These are phyloP conservation scores for Collichthys lucidus DNA, from an alignment of 2,113 vertebrate genomes.

Conservation along the genomic window DNA sequence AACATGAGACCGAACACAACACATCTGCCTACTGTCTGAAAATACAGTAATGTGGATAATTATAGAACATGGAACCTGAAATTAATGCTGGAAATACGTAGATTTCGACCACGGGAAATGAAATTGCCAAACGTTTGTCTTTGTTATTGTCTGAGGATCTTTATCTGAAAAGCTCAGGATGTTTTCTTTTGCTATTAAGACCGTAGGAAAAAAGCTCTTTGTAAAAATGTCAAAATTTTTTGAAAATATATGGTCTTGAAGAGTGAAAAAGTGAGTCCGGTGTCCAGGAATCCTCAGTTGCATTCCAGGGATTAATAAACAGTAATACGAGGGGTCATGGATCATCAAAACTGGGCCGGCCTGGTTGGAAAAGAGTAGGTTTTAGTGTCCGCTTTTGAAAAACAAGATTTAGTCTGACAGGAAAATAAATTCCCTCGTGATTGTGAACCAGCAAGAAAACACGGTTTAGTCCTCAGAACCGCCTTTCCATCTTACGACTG, in stretches of 20 bases:
- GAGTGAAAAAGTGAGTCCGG: not conserved
- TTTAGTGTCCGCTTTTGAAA: not conserved
- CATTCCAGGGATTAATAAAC: constrained; percentile 22
- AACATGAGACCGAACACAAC: not conserved
- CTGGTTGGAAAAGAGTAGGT: not conserved
- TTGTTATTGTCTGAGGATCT: not conserved
- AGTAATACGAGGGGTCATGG: constrained; percentile 27
- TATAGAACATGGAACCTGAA: not conserved
- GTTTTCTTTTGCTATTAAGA: not conserved
- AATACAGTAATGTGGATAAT: not conserved
- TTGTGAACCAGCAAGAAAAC: constrained; percentile 13
- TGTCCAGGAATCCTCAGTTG: not conserved
- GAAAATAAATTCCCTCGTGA: constrained; percentile 31
- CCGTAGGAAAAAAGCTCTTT: not conserved
- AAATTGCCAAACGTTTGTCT: too few relatives aligned
- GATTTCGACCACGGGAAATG: too few relatives aligned
- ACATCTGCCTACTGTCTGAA: not conserved
- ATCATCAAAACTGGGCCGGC: constrained; percentile 20
- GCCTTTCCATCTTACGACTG: constrained; percentile 33
- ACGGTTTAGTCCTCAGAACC: not conserved
- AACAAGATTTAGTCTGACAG: constrained; percentile 31
- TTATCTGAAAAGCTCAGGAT: not conserved
- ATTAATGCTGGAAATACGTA: not conserved
- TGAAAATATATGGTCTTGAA: not conserved
- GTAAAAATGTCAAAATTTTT: not conserved